Percentiles rank a stretch among this genome's conserved stretches.
These are phyloP conservation scores for Patella depressa DNA, from an alignment of 2,888 invertebrate genomes.

Conservation along the genomic window DNA sequence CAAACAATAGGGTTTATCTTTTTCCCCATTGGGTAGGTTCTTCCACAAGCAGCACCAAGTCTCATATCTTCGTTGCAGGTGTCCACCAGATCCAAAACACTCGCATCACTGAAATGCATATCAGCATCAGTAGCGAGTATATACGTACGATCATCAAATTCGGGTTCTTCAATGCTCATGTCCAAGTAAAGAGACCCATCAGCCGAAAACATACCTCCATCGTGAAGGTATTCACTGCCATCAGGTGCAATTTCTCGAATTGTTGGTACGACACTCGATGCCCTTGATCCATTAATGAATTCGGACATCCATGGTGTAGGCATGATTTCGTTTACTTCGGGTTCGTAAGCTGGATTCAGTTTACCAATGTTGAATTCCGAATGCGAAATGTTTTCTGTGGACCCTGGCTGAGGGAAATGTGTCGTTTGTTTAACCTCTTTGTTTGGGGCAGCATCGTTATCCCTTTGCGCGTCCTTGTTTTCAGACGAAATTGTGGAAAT, in stretches of 20 bases:
- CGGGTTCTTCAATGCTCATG: not conserved
- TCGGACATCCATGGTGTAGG: conserved; percentile 25
- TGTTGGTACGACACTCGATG: not conserved
- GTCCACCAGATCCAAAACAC: conserved; percentile 43
- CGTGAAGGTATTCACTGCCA: not conserved
- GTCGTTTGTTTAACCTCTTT: not conserved
- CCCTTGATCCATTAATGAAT: conserved; percentile 15
- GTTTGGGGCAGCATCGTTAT: not conserved
- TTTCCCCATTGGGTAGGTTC: conserved; percentile 49
- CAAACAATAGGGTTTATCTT: conserved; percentile 49
- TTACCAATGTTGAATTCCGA: conserved; percentile 15
- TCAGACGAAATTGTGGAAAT: conserved; percentile 24
- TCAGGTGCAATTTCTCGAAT: not conserved
- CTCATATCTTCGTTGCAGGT: conserved; percentile 39
- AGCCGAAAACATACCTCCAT: not conserved
- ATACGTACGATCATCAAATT: conserved; percentile 41
- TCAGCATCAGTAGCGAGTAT: conserved; percentile 55
- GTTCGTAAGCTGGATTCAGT: conserved; percentile 28
- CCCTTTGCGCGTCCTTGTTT: conserved; percentile 18
- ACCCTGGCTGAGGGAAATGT: not conserved
- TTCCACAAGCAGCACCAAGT: conserved; percentile 50
- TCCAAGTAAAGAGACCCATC: conserved; percentile 10
- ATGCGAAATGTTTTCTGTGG: conserved; percentile 11
- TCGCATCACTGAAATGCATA: conserved; percentile 48
- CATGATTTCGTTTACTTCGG: conserved; percentile 27